Evolutionary conservation across 2,888 invertebrate species (phyloP).

Genomic region (Drosophila emarginata): DNA sequence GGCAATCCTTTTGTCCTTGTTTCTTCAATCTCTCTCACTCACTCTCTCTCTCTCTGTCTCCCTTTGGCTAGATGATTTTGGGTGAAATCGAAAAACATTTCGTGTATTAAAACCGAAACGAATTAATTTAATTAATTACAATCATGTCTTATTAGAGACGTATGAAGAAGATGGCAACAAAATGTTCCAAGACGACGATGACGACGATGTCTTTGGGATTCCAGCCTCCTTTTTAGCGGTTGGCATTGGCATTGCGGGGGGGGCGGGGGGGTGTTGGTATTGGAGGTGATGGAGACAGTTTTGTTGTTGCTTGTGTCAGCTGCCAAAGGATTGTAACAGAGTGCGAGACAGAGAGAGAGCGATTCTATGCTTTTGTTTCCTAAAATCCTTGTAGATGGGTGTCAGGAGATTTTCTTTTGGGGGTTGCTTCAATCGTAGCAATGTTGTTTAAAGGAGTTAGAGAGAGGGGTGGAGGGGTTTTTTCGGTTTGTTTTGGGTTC

Average conservation of each 20-base stretch:
- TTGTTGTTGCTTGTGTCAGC: slow-evolving; percentile 43
- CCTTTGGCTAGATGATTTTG: not conserved
- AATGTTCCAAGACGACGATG: slow-evolving; percentile 23
- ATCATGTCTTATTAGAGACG: slow-evolving; percentile 82
- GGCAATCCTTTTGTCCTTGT: slow-evolving; percentile 69
- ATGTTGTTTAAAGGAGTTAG: not conserved
- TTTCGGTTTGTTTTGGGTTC: slow-evolving; percentile 32
- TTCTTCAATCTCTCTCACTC: no score
- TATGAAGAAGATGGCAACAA: slow-evolving; percentile 58
- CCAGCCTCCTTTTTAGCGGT: slow-evolving; percentile 18
- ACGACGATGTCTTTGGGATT: slow-evolving; percentile 21
- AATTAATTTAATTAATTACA: slow-evolving; percentile 83
- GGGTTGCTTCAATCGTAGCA: slow-evolving; percentile 2
- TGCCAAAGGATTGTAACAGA: slow-evolving; percentile 50
- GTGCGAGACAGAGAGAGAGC: not conserved
- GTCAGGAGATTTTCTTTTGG: not conserved
- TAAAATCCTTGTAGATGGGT: slow-evolving; percentile 53
- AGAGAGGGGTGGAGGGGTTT: slow-evolving; percentile 11
- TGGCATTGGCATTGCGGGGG: not conserved
- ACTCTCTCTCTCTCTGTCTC: not conserved
- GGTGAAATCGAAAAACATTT: slow-evolving; percentile 79
- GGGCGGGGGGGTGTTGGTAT: not conserved
- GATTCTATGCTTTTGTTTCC: slow-evolving; percentile 53
- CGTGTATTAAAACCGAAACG: slow-evolving; percentile 82
- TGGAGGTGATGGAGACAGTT: slow-evolving; percentile 27